Evolutionary conservation across 2,113 vertebrate species (phyloP).

Genomic region (Synchiropus splendidus): DNA sequence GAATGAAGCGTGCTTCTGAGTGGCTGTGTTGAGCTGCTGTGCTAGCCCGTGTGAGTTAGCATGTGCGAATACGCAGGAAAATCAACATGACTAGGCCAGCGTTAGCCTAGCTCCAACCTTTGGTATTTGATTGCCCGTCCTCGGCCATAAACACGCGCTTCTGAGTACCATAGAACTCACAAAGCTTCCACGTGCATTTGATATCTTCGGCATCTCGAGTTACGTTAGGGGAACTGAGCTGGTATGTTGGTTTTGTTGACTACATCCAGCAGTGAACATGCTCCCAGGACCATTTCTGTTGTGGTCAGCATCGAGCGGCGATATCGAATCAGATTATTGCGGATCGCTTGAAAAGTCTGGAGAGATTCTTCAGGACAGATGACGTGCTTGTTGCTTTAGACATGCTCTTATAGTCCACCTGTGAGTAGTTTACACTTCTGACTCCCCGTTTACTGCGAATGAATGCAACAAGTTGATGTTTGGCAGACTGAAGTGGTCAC

Average conservation of each 20-base stretch:
- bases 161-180: too few relatives aligned
- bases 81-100: slow-evolving; percentile 59
- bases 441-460: too few relatives aligned
- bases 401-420: too few relatives aligned
- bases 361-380: too few relatives aligned
- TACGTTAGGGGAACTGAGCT: too few relatives aligned
- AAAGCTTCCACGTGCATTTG: too few relatives aligned
- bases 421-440: too few relatives aligned
- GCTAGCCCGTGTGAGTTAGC: slow-evolving; percentile 41
- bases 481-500: too few relatives aligned
- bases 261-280: too few relatives aligned
- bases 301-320: neutral
- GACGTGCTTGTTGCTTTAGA: neutral
- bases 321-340: neutral
- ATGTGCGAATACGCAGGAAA: slow-evolving; percentile 42
- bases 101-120: slow-evolving; percentile 36
- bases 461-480: slow-evolving; percentile 8
- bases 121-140: slow-evolving; percentile 18
- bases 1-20: slow-evolving; percentile 37
- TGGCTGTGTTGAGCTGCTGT: slow-evolving; percentile 22
- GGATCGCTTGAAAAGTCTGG: neutral
- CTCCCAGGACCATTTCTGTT: slow-evolving; percentile 11
- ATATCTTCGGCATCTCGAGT: too few relatives aligned
- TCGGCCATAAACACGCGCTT: too few relatives aligned
- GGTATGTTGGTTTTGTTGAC: too few relatives aligned